phyloP scores from a whole-genome alignment of 2,113 vertebrate species.

The Tetrao urogallus region DNA sequence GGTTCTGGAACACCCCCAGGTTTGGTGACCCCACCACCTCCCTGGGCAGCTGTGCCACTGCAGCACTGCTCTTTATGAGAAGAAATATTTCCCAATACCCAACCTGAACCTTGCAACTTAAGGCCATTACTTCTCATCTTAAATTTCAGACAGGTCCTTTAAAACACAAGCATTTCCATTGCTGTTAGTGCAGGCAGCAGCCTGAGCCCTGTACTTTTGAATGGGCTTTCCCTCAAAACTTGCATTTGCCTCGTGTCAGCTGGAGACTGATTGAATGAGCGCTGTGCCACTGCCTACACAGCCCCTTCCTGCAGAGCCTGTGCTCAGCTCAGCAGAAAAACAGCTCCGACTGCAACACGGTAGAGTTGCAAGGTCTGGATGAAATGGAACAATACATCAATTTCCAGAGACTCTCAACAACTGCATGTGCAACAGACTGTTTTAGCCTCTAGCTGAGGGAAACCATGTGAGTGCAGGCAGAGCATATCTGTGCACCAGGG shows the following conservation, averaged over 20 bases:
- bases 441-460: neutral
- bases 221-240: neutral
- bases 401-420: neutral
- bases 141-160: neutral
- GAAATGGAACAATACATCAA: fast-evolving
- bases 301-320: neutral
- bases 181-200: neutral
- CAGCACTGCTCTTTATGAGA: too few relatives aligned
- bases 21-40: too few relatives aligned
- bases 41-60: too few relatives aligned
- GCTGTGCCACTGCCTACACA: fast-evolving
- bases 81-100: too few relatives aligned
- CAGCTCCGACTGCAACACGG: too few relatives aligned
- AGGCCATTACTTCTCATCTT: too few relatives aligned
- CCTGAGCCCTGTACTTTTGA: neutral
- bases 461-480: fast-evolving
- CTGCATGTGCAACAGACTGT: fast-evolving
- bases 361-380: neutral
- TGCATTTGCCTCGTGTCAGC: too few relatives aligned
- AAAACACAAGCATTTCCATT: neutral
- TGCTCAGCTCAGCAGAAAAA: too few relatives aligned
- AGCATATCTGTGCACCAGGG: neutral
- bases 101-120: too few relatives aligned
- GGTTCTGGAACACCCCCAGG: too few relatives aligned
- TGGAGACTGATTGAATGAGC: fast-evolving